Base-by-base conservation (phyloP, 2,113 vertebrate species). In the Galeopterus variegatus region DNA sequence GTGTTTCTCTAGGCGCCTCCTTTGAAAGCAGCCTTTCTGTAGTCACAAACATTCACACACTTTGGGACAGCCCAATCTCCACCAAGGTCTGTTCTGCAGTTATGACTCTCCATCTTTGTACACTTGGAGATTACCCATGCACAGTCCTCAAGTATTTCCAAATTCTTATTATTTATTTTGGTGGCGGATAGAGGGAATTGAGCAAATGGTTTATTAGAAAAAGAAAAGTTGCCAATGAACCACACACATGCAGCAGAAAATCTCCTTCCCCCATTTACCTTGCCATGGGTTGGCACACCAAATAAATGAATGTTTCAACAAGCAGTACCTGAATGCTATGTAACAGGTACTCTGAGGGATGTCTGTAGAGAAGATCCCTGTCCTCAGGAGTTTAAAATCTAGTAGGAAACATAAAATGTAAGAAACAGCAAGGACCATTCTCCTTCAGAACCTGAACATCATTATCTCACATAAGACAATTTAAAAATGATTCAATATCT, bases 401-500 rank as follows among this genome's bases (percentile, higher is more conserved):
- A 73, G 48, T n/a, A 70, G 21, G 48, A 84, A 86, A 82, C 28
- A 89, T n/a, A 76, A 94, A 89, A 72, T 45, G 82, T 12, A 76
- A 77, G 28, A 85, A 76, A 65, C 12, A 92, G 1, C 36, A 48
- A 88, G 50, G 26, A 50, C 26, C 31, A 64, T 31, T 26, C 14
- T 73, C 28, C 45, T 90, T 84, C n/a, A 90, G 26, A 96, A 65
- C 9, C n/a, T 83, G 48, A 90, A 31, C 18, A 95, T 28, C 26
- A 60, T 62, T n/a, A 64, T 31, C 86, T 82, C 17, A n/a, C 21
- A 10, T 7, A 31, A 60, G 17, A 54, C 7, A 88, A 73, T 50
- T 88, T 70, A 24, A 62, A 67, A 76, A 81, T 58, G 69, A 76
- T 48, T 58, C 33, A 36, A 7, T 70, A 70, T 79, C 41, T 60